Conservation (phyloP, 2,797 vertebrate genomes). For the Mormyrops boulengeri region DNA sequence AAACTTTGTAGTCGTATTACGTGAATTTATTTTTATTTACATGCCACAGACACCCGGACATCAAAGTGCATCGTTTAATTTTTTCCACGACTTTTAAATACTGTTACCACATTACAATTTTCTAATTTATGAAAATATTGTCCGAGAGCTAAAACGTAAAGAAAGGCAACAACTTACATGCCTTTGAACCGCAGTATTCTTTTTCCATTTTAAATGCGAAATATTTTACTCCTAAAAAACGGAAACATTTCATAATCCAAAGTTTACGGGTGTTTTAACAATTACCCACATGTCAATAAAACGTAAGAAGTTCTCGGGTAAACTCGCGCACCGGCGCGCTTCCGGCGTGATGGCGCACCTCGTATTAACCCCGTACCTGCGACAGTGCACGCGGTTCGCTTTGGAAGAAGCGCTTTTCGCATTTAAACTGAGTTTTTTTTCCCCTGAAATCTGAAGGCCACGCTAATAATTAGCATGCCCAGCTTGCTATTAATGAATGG, state of each 20-base stretch:
- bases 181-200: not conserved
- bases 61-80: not conserved
- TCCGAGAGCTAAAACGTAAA: not conserved
- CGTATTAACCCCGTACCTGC: not conserved
- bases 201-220: not conserved
- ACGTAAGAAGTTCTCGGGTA: not conserved
- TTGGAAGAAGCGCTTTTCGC: constrained; percentile 38
- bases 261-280: not conserved
- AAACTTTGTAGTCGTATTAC: constrained; percentile 1
- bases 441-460: constrained; percentile 41
- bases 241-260: not conserved
- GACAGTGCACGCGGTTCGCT: constrained; percentile 20
- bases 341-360: not conserved
- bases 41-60: not conserved
- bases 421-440: constrained; percentile 32
- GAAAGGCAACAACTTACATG: not conserved
- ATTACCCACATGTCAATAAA: not conserved
- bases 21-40: not conserved
- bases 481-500: constrained; percentile 61
- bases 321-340: not conserved
- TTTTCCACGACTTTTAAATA: not conserved
- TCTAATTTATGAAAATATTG: not conserved
- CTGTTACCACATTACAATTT: not conserved
- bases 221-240: not conserved
- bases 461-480: constrained; percentile 52